Percentiles rank a stretch among this genome's conserved stretches.
Evolutionary conservation across 1,140 invertebrate genomes (phyloP).

Genomic region (Zaprionus camerounensis): DNA sequence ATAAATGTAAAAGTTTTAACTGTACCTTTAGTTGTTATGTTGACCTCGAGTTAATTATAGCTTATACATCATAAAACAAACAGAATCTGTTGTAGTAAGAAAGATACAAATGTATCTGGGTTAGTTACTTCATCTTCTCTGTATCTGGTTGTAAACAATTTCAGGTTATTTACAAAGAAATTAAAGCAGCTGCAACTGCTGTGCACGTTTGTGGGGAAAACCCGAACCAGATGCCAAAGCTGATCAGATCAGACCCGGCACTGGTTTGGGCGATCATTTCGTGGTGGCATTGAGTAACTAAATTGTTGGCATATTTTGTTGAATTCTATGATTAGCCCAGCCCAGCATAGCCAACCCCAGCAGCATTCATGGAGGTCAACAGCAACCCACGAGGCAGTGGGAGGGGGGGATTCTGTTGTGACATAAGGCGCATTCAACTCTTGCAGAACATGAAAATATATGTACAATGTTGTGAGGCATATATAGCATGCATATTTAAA

Average conservation of each 20-base stretch:
- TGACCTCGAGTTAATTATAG: not conserved
- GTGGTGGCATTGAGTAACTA: conserved; percentile 34
- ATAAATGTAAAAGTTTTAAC: not conserved
- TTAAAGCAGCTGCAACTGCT: conserved; percentile 34
- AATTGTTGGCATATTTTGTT: conserved; percentile 42
- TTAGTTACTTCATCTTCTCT: not conserved
- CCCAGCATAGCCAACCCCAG: no score
- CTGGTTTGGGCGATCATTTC: not conserved
- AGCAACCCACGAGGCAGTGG: not conserved
- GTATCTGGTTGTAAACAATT: conserved; percentile 4
- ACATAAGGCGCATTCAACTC: conserved; percentile 60
- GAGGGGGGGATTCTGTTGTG: conserved; percentile 39
- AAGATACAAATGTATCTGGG: not conserved
- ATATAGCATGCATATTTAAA: conserved; percentile 65
- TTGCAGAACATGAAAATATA: conserved; percentile 21
- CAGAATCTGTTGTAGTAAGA: not conserved
- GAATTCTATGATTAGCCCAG: conserved; percentile 61
- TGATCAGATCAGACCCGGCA: not conserved
- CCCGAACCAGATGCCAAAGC: not conserved
- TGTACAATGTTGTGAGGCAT: conserved; percentile 20
- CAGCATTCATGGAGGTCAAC: conserved; percentile 43
- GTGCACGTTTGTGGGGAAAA: conserved; percentile 12
- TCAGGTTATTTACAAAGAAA: conserved; percentile 18
- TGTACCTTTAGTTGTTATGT: not conserved
- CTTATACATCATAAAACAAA: not conserved